Evolutionary conservation across 2,113 vertebrate genomes (phyloP).

Genomic region (Amphiprion ocellaris): DNA sequence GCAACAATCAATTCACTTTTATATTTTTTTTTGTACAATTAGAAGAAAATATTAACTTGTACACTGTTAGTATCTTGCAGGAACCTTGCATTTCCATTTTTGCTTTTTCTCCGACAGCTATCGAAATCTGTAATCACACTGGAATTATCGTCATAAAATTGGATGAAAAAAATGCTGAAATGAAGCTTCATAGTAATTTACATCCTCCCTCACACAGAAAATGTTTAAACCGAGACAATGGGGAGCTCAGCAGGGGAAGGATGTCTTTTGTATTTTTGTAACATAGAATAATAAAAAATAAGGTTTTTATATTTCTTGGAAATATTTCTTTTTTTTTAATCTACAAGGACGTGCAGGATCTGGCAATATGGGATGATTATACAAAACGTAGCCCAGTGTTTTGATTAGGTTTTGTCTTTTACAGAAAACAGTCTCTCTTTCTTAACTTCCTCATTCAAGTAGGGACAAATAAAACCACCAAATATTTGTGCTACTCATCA

Average conservation of each 20-base stretch:
- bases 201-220: constrained; percentile 35
- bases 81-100: constrained; percentile 38
- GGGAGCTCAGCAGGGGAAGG: constrained; percentile 31
- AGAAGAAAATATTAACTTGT: constrained; percentile 52
- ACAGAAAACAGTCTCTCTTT: constrained; percentile 44
- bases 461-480: constrained; percentile 68
- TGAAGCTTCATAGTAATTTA: constrained; percentile 38
- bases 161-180: constrained; percentile 50
- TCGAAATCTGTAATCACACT: constrained; percentile 26
- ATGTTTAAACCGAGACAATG: constrained; percentile 33
- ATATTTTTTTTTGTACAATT: constrained; percentile 49
- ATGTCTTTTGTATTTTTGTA: constrained; percentile 39
- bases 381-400: constrained; percentile 74
- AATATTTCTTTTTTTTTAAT: constrained; percentile 45
- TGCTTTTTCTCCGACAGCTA: constrained; percentile 33
- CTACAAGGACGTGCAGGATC: constrained; percentile 56
- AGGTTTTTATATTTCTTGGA: constrained; percentile 20
- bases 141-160: constrained; percentile 44
- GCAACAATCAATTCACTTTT: constrained; percentile 53
- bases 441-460: constrained; percentile 66
- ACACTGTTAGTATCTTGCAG: constrained; percentile 42
- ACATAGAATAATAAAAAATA: constrained; percentile 41
- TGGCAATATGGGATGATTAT: constrained; percentile 55
- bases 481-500: constrained; percentile 71
- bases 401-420: constrained; percentile 39